Conservation (phyloP, 2,797 vertebrate genomes). For the Sitta carolinensis region DNA sequence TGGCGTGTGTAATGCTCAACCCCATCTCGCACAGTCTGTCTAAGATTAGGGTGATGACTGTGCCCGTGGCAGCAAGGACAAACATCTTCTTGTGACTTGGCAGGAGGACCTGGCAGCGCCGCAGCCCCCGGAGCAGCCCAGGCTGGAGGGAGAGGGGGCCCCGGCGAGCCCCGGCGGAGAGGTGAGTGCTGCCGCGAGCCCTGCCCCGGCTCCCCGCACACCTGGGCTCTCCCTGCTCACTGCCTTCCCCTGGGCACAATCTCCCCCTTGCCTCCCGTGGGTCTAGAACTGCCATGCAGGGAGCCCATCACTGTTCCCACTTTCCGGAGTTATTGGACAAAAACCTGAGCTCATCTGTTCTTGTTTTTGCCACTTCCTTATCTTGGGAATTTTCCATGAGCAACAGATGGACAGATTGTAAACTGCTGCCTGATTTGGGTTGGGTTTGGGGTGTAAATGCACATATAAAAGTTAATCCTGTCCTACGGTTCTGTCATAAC, state of each 20-base stretch:
- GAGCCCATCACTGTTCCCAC: background rate
- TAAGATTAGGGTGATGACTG: background rate
- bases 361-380: background rate
- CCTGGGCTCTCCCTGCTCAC: rapidly evolving
- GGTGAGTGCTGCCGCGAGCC: slow-evolving; percentile 10
- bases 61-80: background rate
- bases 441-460: background rate
- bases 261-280: background rate
- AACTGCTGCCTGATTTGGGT: background rate
- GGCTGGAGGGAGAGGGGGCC: slow-evolving; percentile 27
- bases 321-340: background rate
- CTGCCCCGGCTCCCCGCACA: rapidly evolving
- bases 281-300: background rate
- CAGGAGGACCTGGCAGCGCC: slow-evolving; percentile 67
- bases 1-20: rapidly evolving
- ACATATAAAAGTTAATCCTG: background rate
- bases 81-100: slow-evolving; percentile 12
- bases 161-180: slow-evolving; percentile 6
- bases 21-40: rapidly evolving
- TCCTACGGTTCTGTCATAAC: background rate
- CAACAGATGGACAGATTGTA: background rate
- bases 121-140: slow-evolving; percentile 8
- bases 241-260: background rate
- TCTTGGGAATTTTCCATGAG: background rate
- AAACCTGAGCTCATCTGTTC: background rate